Base-by-base conservation (phyloP, 2,888 invertebrate genomes). In the Icerya purchasi region DNA sequence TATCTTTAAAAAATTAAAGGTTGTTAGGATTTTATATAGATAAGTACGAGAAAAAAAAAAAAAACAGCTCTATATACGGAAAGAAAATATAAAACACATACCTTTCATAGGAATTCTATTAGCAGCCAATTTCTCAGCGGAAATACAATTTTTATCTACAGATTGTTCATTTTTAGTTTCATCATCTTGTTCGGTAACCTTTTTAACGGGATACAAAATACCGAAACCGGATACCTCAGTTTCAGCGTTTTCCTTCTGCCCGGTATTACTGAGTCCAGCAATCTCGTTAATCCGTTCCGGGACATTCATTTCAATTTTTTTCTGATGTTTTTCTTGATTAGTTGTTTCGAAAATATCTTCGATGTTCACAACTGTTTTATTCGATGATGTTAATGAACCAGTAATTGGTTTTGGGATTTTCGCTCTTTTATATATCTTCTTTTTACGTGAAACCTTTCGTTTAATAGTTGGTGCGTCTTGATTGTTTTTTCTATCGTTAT, bases 91-190 rank as follows among this genome's bases (percentile, higher is more conserved):
- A n/a, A n/a, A n/a, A n/a, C n/a, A n/a, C 66, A 67, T 70, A 75
- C 74, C 77, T 71, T 79, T 80, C 54, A 73, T 72, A 2, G 83
- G 78, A 64, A 91, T 76, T 69, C 81, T 80, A 65, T 86, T 84
- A 49, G 75, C 72, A 59, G 77, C 72, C 50, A 89, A 71, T 70
- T 86, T 80, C 65, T 79, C 78, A 59, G 76, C 76, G 2, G 79
- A 77, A 63, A 86, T 80, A 49, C 74, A 69, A 59, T 71, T 63
- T 50, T 66, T 64, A 14, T 59, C 65, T 8, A 58, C 57, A 54
- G 66, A 66, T 24, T 66, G 65, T 52, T 66, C 68, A n/a, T 68
- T 65, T 53, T 54, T 14, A 21, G 50, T 22, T 57, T 65, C 61
- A 50, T 66, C 66, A 8, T 61, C 61, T 55, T 54, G 53, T 61